These are phyloP conservation scores for Eriosoma lanigerum DNA, from an alignment of 1,140 invertebrate species.

Conservation along the genomic window DNA sequence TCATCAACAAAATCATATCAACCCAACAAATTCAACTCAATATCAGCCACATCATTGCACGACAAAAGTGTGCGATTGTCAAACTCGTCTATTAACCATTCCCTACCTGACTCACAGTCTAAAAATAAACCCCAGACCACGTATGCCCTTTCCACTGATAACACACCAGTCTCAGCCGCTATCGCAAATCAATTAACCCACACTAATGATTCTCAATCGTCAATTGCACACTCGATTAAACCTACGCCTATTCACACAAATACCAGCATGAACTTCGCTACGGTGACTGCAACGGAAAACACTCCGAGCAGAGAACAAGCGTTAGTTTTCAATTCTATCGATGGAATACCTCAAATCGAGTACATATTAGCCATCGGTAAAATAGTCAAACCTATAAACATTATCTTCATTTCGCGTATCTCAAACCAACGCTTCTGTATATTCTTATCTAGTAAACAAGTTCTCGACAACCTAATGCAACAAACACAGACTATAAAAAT, in stretches of 20 bases:
- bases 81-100: too few species aligned
- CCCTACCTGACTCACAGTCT: not conserved
- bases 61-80: too few species aligned
- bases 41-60: too few species aligned
- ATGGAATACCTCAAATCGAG: not conserved
- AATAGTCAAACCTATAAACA: conserved; percentile 6
- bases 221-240: not conserved
- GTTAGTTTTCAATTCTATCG: not conserved
- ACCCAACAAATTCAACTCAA: too few species aligned
- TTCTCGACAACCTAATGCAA: not conserved
- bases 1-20: too few species aligned
- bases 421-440: not conserved
- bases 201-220: not conserved
- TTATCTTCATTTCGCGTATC: not conserved
- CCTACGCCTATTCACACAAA: not conserved
- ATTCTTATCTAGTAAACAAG: not conserved
- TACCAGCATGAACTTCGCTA: not conserved
- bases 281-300: not conserved
- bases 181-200: conserved; percentile 8
- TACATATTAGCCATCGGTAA: not conserved
- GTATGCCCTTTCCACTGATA: not conserved
- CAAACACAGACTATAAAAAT: not conserved
- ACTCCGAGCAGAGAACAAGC: not conserved
- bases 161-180: not conserved
- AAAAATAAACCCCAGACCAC: not conserved